phyloP scores from a whole-genome alignment of 2,113 vertebrate genomes.

The Tragelaphus buxtoni region DNA sequence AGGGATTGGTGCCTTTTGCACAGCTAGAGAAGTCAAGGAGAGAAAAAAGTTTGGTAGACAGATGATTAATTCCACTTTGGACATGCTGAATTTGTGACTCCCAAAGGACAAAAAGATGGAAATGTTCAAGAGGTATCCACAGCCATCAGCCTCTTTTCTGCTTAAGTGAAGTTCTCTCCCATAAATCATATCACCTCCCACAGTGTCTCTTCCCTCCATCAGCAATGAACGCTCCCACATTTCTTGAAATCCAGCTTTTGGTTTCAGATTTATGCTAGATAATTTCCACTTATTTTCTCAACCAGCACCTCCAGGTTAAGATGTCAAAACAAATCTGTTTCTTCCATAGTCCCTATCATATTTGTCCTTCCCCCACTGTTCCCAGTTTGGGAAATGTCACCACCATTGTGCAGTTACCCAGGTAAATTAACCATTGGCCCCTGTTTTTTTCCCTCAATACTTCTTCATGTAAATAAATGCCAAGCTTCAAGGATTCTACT shows the following conservation, averaged over 20 bases:
- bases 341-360: background rate
- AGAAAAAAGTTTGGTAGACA: background rate
- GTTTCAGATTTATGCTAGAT: background rate
- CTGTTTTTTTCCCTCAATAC: background rate
- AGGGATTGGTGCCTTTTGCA: background rate
- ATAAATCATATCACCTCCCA: background rate
- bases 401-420: background rate
- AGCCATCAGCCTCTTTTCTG: background rate
- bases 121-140: background rate
- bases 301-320: background rate
- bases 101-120: background rate
- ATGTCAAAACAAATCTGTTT: conserved; percentile 7
- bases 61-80: background rate
- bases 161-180: background rate
- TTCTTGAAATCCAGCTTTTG: conserved; percentile 17
- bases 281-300: background rate
- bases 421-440: background rate
- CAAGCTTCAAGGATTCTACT: background rate
- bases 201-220: background rate
- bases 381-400: background rate
- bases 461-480: background rate
- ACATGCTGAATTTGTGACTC: conserved; percentile 8
- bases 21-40: background rate
- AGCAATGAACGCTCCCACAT: background rate
- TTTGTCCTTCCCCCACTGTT: background rate